A percentile compares a stretch with the other conserved stretches of the same genome.
Conservation (phyloP, 2,113 vertebrate species). For the Limanda limanda region DNA sequence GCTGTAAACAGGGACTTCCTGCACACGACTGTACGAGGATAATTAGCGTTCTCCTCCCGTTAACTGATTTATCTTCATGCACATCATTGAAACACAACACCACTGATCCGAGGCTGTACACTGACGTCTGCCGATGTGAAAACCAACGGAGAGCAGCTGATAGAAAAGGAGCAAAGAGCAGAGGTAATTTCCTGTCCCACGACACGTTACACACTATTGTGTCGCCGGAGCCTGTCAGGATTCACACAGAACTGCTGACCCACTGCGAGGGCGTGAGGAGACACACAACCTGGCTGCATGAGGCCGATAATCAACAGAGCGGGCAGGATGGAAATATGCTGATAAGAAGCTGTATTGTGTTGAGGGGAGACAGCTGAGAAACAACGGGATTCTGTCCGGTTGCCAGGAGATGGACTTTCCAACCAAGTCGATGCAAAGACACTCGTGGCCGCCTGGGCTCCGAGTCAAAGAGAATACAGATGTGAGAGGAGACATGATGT, state of each 20-base stretch:
- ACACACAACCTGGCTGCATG: conserved; percentile 15
- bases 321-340: conserved; percentile 40
- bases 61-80: background rate
- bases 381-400: conserved; percentile 20
- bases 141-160: conserved; percentile 34
- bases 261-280: conserved; percentile 21
- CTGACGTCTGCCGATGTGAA: conserved; percentile 12
- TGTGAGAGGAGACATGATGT: background rate
- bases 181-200: conserved; percentile 42
- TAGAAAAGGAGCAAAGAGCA: conserved; percentile 22
- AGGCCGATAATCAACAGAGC: conserved; percentile 46
- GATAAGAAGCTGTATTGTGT: conserved; percentile 10
- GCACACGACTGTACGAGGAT: background rate
- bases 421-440: background rate
- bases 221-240: conserved; percentile 24
- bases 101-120: background rate
- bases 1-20: conserved; percentile 11
- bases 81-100: conserved; percentile 27
- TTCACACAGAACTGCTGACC: conserved; percentile 42
- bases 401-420: conserved; percentile 31
- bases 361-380: background rate
- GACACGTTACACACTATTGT: conserved; percentile 40
- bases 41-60: background rate
- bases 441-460: background rate
- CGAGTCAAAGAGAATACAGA: background rate